These are phyloP conservation scores for Paradoxurus hermaphroditus DNA, from an alignment of 2,113 vertebrate species.

Conservation along the genomic window DNA sequence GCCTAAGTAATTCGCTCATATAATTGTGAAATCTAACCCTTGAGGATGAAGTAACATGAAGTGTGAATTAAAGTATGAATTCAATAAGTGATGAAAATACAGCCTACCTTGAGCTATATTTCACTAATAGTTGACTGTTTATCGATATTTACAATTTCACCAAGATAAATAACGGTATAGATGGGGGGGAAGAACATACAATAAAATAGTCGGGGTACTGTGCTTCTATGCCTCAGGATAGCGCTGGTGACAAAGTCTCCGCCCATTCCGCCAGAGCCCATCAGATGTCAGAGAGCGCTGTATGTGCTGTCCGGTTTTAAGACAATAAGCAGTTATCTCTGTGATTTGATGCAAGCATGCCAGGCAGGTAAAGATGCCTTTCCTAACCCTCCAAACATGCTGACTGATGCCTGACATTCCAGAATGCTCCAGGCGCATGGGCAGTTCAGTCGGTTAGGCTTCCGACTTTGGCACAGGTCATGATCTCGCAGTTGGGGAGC, in stretches of 20 bases:
- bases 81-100: neutral
- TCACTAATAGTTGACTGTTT: neutral
- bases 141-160: neutral
- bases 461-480: too few relatives aligned
- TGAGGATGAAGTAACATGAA: neutral
- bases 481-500: too few relatives aligned
- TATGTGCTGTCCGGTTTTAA: neutral
- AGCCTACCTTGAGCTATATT: neutral
- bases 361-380: neutral
- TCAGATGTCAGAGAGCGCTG: neutral
- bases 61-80: neutral
- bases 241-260: neutral
- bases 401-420: neutral
- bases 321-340: neutral
- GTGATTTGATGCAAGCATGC: neutral
- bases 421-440: neutral
- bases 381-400: neutral
- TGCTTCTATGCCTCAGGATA: neutral
- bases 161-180: neutral
- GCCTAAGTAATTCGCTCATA: neutral
- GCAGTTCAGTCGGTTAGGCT: too few relatives aligned
- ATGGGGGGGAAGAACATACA: neutral
- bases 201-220: neutral
- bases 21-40: neutral
- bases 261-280: neutral